Base-by-base conservation (phyloP, 2,888 invertebrate species). In the Tolmerus cingulatus region DNA sequence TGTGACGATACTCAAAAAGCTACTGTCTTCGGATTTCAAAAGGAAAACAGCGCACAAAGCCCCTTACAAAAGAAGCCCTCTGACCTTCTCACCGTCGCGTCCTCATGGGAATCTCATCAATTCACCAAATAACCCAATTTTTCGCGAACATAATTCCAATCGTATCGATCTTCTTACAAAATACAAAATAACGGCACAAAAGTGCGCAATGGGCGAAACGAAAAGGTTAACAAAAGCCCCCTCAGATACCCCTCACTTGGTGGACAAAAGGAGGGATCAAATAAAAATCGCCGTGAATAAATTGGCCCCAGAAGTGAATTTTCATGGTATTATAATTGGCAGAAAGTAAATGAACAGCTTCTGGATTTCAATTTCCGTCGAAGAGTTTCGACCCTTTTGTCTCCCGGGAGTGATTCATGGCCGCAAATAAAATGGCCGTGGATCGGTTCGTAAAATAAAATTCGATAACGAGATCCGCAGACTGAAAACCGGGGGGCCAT, bases 271-370 rank as follows among this genome's bases (percentile, higher is more conserved):
- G 55, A 85, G 43, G 85, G 74, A 85, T 74, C 85, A 85, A 85
- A 85, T 85, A 43, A 74, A 40, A 74, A 74, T 85, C 74, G 74
- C 51, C 85, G 43, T 85, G 85, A 85, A 74, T 85, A 85, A 85
- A 85, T 85, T 85, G 85, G 85, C 43, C 85, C 30, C 85, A 74
- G 74, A 85, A 85, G 74, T 85, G 85, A 85, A 85, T 85, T 85
- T 85, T 85, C 85, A 85, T 74, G 74, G 85, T 46, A 85, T 85
- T 85, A 85, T 85, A 85, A 85, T 85, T 85, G 85, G 85, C 85
- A 85, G 85, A 85, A 85, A 85, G 85, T 85, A 85, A 85, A 85
- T 85, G 74, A 85, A 43, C 74, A 74, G 74, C 74, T 85, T 46
- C 74, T 85, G 74, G 85, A n/a, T 74, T 85, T 74, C 74, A 85